Conservation (phyloP, 2,797 vertebrate genomes). For the Sparus aurata region DNA sequence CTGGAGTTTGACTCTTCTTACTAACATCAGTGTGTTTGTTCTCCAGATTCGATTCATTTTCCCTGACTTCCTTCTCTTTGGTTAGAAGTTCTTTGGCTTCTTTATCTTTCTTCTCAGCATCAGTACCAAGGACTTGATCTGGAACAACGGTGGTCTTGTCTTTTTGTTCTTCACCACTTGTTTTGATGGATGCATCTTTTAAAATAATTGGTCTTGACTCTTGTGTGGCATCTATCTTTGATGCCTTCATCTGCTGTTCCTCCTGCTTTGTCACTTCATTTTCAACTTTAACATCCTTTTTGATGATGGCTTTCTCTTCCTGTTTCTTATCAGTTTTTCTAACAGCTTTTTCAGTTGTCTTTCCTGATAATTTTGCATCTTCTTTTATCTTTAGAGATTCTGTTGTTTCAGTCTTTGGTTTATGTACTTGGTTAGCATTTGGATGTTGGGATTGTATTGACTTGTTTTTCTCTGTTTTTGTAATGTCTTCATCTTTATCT, state of each 20-base stretch:
- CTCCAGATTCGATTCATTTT: constrained; percentile 6
- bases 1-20: constrained; percentile 6
- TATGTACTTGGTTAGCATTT: not conserved
- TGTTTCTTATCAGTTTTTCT: constrained; percentile 6
- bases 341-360: constrained; percentile 2
- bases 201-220: not conserved
- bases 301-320: not conserved
- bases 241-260: not conserved
- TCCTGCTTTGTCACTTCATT: constrained; percentile 17
- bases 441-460: not conserved
- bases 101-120: constrained; percentile 13
- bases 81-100: constrained; percentile 9
- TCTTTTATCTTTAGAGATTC: not conserved
- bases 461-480: constrained; percentile 5
- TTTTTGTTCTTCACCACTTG: constrained; percentile 8
- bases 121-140: constrained; percentile 10
- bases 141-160: not conserved
- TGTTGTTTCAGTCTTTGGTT: constrained; percentile 16
- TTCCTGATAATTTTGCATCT: not conserved
- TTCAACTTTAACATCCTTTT: constrained; percentile 1
- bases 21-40: not conserved
- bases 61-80: constrained; percentile 15
- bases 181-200: constrained; percentile 8
- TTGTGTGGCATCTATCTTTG: constrained; percentile 17
- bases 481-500: constrained; percentile 2